Conservation (phyloP, 2,888 invertebrate species). For the Cyrtodaria siliqua region DNA sequence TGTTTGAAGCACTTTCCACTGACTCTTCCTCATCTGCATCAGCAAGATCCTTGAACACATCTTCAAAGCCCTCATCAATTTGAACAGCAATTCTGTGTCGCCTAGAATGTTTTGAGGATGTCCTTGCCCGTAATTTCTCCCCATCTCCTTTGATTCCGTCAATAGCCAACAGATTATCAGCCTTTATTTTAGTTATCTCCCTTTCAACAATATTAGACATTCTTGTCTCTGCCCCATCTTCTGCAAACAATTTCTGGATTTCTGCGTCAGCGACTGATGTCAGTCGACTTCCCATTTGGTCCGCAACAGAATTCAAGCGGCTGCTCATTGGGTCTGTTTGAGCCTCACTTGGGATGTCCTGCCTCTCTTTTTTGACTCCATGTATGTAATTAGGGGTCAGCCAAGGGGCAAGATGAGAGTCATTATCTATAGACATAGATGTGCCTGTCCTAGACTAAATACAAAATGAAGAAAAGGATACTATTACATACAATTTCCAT, state of each 20-base stretch:
- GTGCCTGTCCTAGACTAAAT: slow-evolving; percentile 14
- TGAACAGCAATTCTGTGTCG: slow-evolving; percentile 24
- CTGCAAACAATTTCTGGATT: slow-evolving; percentile 21
- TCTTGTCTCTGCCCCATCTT: slow-evolving; percentile 1
- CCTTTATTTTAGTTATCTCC: slow-evolving; percentile 14
- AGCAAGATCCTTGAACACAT: background rate
- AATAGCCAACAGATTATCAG: slow-evolving; percentile 10
- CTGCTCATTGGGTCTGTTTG: slow-evolving; percentile 6
- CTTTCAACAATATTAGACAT: background rate
- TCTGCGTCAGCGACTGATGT: slow-evolving; percentile 48
- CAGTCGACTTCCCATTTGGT: slow-evolving; percentile 20
- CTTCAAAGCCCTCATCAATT: slow-evolving; percentile 30
- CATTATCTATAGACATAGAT: slow-evolving; percentile 9
- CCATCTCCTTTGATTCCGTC: slow-evolving; percentile 50
- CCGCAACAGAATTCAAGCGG: slow-evolving; percentile 2
- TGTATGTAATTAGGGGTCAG: slow-evolving; percentile 30
- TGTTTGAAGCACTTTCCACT: background rate
- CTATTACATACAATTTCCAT: no score
- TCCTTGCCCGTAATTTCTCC: slow-evolving; percentile 43
- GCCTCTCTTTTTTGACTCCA: slow-evolving; percentile 5
- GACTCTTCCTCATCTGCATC: slow-evolving; percentile 6
- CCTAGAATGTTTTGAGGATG: slow-evolving; percentile 44
- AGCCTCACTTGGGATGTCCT: slow-evolving; percentile 2
- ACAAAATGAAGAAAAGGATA: background rate
- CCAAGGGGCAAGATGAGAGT: slow-evolving; percentile 40